Percentiles rank a stretch among this genome's conserved stretches.
Evolutionary conservation across 1,140 invertebrate genomes (phyloP).

Genomic region (Cyclina sinensis): DNA sequence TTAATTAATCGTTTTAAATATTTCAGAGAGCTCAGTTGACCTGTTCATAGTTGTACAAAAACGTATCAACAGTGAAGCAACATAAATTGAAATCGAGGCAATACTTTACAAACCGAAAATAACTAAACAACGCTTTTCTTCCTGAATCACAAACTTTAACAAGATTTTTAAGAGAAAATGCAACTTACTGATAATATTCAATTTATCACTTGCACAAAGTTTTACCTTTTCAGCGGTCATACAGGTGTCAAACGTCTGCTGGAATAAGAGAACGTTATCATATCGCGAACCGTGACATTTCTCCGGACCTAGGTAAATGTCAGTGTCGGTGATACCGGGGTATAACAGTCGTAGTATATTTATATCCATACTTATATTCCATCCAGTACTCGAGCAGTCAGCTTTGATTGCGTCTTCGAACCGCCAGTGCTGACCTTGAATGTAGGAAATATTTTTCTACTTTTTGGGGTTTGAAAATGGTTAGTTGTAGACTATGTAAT

Average conservation of each 20-base stretch:
- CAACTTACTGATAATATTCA: too few species aligned
- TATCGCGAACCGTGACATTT: background rate
- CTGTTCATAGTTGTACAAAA: too few species aligned
- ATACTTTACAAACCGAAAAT: background rate
- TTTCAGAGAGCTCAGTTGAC: too few species aligned
- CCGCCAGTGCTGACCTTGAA: background rate
- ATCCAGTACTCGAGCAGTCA: background rate
- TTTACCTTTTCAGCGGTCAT: background rate
- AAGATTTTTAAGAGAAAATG: background rate
- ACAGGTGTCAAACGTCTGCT: background rate
- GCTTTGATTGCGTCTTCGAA: background rate
- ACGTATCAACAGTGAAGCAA: too few species aligned
- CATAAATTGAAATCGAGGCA: too few species aligned
- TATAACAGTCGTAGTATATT: background rate
- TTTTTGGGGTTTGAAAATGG: too few species aligned
- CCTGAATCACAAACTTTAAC: too few species aligned
- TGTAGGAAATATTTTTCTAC: too few species aligned
- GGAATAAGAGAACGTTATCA: background rate
- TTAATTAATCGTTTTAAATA: too few species aligned
- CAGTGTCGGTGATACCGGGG: background rate
- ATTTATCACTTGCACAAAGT: background rate
- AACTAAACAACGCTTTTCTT: background rate
- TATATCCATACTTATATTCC: background rate
- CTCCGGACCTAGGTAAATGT: background rate
- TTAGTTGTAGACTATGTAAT: too few species aligned